These are phyloP conservation scores for Oreochromis spilurus DNA, from an alignment of 2,113 vertebrate species.

Conservation along the genomic window DNA sequence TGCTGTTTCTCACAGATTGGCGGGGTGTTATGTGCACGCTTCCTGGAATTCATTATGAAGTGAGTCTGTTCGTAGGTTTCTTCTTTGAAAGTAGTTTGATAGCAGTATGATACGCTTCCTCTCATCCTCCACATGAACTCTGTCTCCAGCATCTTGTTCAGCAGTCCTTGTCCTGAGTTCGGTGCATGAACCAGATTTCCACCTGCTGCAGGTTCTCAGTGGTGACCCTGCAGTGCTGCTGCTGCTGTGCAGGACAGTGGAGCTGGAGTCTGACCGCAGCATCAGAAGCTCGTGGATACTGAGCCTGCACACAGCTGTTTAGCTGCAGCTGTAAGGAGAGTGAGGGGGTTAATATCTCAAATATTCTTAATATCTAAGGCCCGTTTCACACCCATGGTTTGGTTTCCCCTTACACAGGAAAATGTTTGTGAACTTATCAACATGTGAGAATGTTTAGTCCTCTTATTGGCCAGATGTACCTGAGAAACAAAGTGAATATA, in stretches of 20 bases:
- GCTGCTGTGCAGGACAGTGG: background rate
- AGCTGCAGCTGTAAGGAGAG: background rate
- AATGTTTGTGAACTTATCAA: background rate
- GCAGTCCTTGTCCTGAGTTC: background rate
- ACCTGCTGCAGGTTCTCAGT: background rate
- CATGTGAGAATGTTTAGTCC: background rate
- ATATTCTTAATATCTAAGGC: background rate
- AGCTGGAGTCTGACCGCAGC: background rate
- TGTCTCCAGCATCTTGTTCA: background rate
- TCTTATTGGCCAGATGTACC: background rate
- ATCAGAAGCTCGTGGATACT: background rate
- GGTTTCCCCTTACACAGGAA: background rate
- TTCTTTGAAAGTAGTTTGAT: background rate
- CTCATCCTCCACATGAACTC: background rate
- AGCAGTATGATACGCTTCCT: background rate
- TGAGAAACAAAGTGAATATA: background rate
- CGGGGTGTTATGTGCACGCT: background rate
- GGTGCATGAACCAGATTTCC: background rate
- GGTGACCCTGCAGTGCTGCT: background rate
- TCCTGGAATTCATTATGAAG: background rate
- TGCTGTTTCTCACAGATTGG: background rate
- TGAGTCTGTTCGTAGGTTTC: background rate
- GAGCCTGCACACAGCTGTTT: background rate
- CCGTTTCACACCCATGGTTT: background rate
- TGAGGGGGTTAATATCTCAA: background rate